Evolutionary conservation across 2,888 invertebrate species (phyloP), one percentile per base, ranked within the genome.

Genomic region (Chrysomela aeneicollis): DNA sequence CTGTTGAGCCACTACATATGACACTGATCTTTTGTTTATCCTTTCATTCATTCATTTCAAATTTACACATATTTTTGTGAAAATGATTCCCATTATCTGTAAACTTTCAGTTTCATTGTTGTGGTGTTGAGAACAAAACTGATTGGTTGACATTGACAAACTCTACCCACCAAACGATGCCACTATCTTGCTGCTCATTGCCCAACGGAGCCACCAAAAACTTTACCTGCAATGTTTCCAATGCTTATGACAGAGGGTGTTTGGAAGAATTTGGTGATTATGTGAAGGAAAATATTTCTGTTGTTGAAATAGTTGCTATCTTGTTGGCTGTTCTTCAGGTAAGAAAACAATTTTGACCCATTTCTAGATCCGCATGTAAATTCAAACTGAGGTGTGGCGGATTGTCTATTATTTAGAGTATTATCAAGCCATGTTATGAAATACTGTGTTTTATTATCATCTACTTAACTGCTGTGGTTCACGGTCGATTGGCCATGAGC

Each of bases 301-400:
- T 90, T 64, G 86, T 97, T 61, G 94, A 93, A 32, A 91, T 91
- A 4, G 90, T 93, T 17, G 95, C 92, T 3, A 85, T 94, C 57
- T 91, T 91, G 15, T 89, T 97, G 52, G 94, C 95, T 63, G 84
- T 92, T 68, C 86, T 96, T 68, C 95, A 97, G 91, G 95, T 95
- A 82, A 75, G 60, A 50, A 19, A 19, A 30, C 47, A n/a, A 42
- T n/a, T n/a, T n/a, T 15, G 17, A 47, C 17, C 12, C 18, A 19
- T n/a, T 15, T 42, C n/a, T n/a, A n/a, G n/a, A n/a, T n/a, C n/a
- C n/a, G n/a, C n/a, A n/a, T n/a, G n/a, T n/a, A n/a, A n/a, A n/a
- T n/a, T n/a, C n/a, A n/a, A n/a, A n/a, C n/a, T n/a, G n/a, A n/a
- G n/a, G n/a, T n/a, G n/a, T n/a, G n/a, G n/a, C n/a, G n/a, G n/a